Evolutionary conservation across 2,888 invertebrate genomes (phyloP), one percentile per base, ranked within the genome.

Genomic region (Sinhomidia bicolor): DNA sequence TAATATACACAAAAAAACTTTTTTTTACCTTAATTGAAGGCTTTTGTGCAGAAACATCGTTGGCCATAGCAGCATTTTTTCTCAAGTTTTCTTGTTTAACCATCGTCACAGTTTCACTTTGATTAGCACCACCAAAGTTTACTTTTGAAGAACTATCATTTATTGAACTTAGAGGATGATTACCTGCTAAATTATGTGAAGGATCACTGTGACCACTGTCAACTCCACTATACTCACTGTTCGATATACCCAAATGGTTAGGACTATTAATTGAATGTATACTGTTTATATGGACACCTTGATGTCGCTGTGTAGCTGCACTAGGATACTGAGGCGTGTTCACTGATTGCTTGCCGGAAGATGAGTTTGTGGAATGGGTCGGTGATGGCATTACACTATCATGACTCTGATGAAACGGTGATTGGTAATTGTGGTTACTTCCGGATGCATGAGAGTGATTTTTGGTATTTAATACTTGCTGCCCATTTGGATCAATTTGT

Each of bases 101-200:
- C 29, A 88, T 44, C 23, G 88, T 76, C 44, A 81, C 74, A 26
- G 85, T 62, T 29, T 68, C 87, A 76, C 29, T 81, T 32, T 71
- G 57, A 88, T 62, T 88, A 88, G 88, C 88, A 88, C 88, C 86
- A 81, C 71, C 82, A 51, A 60, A 78, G 76, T 83, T 83, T 36
- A 83, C 57, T 80, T 82, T 86, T 10, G 86, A 68, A 80, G 86
- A 82, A 83, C 80, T 81, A 44, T 87, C 81, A 83, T 82, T 82
- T 23, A 78, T 23, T 14, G 88, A 47, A 51, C 65, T 57, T 78
- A 71, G 29, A 60, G 57, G 23, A 47, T 83, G 87, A 23, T 62
- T 54, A 20, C 62, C 78, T 41, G 82, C 65, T 41, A 57, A 51
- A 32, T 32, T 65, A 76, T 84, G 36, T 2, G 65, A 32, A n/a